phyloP scores from a whole-genome alignment of 2,888 invertebrate species.

The Willowsia nigromaculata region DNA sequence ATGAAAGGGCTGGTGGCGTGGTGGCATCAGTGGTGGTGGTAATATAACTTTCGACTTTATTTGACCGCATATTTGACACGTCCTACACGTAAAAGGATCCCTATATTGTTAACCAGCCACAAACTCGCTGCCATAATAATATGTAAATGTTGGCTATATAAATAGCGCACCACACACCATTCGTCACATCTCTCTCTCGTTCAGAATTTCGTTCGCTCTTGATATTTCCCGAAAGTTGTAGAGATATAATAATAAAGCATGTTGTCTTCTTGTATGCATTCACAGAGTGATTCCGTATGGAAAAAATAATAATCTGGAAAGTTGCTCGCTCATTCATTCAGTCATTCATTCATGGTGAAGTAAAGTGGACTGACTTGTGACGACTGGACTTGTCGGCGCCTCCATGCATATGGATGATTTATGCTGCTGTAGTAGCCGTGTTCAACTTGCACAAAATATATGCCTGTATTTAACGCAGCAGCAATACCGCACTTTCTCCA shows the following conservation, averaged over 20 bases:
- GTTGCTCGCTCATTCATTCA: slow-evolving; percentile 1
- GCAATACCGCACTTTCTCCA: neutral
- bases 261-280: neutral
- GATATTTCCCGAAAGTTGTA: neutral
- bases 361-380: slow-evolving; percentile 40
- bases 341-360: slow-evolving; percentile 6
- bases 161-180: no score
- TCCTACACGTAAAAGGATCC: slow-evolving; percentile 23
- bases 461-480: neutral
- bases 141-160: slow-evolving; percentile 35
- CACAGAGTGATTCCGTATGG: neutral
- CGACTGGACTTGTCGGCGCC: slow-evolving; percentile 55
- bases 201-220: neutral
- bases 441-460: neutral
- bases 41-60: slow-evolving; percentile 28
- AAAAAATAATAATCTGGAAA: slow-evolving; percentile 32
- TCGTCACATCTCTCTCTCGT: no score
- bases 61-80: slow-evolving; percentile 44
- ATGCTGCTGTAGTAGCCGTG: neutral
- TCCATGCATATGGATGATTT: slow-evolving; percentile 63
- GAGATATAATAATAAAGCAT: neutral
- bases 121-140: slow-evolving; percentile 32
- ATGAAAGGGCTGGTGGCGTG: neutral
- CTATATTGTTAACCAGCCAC: neutral
- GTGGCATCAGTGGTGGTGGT: neutral